phyloP scores from a whole-genome alignment of 2,797 vertebrate genomes.

The Myotis myotis region DNA sequence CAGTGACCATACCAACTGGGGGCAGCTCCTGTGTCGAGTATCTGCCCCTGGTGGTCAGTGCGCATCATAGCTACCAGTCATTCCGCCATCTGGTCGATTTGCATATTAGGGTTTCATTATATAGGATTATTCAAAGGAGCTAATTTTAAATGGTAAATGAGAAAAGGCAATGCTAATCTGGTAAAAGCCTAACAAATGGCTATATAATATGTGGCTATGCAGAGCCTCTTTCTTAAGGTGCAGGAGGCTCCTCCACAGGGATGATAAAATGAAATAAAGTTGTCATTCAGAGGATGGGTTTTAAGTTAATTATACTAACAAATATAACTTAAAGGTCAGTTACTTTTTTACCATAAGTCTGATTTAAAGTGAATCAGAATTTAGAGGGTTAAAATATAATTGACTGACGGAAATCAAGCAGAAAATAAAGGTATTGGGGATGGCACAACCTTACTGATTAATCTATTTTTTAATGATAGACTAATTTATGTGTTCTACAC shows the following conservation, averaged over 20 bases:
- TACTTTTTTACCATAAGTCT: neutral
- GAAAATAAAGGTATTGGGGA: neutral
- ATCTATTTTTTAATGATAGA: neutral
- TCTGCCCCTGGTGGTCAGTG: no score
- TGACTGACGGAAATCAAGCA: constrained; percentile 1
- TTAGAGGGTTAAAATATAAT: neutral
- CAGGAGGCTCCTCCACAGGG: neutral
- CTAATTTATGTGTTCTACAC: neutral
- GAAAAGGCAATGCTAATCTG: neutral
- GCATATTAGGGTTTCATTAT: no score
- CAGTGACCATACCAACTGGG: no score
- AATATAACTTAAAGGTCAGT: neutral
- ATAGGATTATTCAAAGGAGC: neutral
- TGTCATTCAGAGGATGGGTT: neutral
- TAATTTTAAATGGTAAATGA: neutral
- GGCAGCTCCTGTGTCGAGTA: no score
- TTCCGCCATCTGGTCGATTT: no score
- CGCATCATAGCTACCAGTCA: no score
- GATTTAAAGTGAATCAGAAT: constrained; percentile 24
- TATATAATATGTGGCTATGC: neutral
- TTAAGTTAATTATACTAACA: constrained; percentile 20
- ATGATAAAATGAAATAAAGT: neutral
- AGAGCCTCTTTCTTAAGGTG: neutral
- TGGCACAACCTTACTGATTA: neutral
- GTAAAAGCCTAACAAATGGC: neutral